Conservation (phyloP, 1,140 invertebrate species). For the Ganaspis sp. region DNA sequence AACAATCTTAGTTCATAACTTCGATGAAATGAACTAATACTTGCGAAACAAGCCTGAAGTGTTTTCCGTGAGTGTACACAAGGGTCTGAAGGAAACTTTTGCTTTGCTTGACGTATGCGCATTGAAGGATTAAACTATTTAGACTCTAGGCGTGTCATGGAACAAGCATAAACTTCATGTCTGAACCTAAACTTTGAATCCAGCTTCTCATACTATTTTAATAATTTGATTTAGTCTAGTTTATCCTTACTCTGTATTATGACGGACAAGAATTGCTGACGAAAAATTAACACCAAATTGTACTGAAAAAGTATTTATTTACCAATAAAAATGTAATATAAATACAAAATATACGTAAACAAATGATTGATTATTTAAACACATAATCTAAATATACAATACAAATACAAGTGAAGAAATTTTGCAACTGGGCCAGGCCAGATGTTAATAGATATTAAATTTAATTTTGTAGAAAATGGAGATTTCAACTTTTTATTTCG, state of each 20-base stretch:
- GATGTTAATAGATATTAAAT: too few species aligned
- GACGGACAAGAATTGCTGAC: not conserved
- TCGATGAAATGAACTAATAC: conserved; percentile 20
- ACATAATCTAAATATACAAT: too few species aligned
- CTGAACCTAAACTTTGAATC: not conserved
- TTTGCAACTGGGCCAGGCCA: too few species aligned
- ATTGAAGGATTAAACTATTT: conserved; percentile 29
- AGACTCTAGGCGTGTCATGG: conserved; percentile 12
- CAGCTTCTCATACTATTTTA: conserved; percentile 4
- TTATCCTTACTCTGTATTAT: not conserved
- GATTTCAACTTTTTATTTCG: too few species aligned
- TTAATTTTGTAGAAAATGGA: too few species aligned
- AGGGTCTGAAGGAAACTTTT: conserved; percentile 1
- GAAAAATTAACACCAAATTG: not conserved
- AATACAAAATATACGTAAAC: too few species aligned
- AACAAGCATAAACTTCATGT: conserved; percentile 17
- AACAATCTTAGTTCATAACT: conserved; percentile 7
- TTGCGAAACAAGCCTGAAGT: not conserved
- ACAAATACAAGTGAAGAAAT: too few species aligned
- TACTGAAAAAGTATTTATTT: too few species aligned
- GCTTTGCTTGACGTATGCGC: conserved; percentile 15
- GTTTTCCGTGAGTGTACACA: conserved; percentile 12
- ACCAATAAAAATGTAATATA: too few species aligned
- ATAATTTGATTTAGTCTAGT: not conserved
- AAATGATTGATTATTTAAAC: too few species aligned